Percentiles rank a stretch among this genome's conserved stretches.
Conservation (phyloP, 2,888 invertebrate species). For the Dicyrtoma fusca region DNA sequence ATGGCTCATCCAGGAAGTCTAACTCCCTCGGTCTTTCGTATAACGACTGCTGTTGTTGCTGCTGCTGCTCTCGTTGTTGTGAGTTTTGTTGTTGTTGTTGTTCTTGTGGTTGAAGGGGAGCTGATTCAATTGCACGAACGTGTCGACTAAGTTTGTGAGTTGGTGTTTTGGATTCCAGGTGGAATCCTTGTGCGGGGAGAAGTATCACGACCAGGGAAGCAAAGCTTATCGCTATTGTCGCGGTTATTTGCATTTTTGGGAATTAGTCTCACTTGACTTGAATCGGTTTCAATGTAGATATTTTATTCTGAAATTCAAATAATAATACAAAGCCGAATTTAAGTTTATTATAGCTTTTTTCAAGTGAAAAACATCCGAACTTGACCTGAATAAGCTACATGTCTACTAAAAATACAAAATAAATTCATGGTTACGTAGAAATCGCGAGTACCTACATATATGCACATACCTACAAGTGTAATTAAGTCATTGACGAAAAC, state of each 20-base stretch:
- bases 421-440: too few species aligned
- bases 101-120: conserved; percentile 16
- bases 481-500: too few species aligned
- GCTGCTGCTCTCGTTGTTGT: conserved; percentile 4
- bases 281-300: too few species aligned
- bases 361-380: too few species aligned
- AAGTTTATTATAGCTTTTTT: too few species aligned
- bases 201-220: conserved; percentile 2
- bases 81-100: conserved; percentile 9
- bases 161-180: conserved; percentile 5
- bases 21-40: not conserved
- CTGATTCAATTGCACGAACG: conserved; percentile 29
- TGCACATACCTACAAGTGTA: too few species aligned
- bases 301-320: too few species aligned
- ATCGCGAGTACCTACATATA: too few species aligned
- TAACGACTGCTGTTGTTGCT: conserved; percentile 10
- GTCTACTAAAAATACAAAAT: too few species aligned
- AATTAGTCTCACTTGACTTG: too few species aligned
- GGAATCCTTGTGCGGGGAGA: not conserved
- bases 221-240: not conserved
- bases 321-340: too few species aligned
- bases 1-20: conserved; percentile 18
- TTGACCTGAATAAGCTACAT: too few species aligned
- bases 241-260: conserved; percentile 7
- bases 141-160: conserved; percentile 13